These are phyloP conservation scores for Megalonaias nervosa DNA, from an alignment of 1,140 invertebrate genomes.

Conservation along the genomic window DNA sequence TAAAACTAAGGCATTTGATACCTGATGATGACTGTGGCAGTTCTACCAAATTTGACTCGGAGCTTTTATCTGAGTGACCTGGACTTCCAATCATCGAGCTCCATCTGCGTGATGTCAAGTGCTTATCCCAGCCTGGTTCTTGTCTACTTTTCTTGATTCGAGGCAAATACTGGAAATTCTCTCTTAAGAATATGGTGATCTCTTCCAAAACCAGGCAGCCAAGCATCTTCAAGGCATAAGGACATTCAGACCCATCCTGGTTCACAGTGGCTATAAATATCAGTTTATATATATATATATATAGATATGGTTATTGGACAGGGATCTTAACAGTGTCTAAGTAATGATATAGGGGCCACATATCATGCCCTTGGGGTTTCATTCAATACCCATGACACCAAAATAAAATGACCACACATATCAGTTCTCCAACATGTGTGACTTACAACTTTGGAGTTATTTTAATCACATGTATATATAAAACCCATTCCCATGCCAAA, in stretches of 20 bases:
- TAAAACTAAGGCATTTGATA: conserved; percentile 9
- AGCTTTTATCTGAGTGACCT: conserved; percentile 68
- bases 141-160: conserved; percentile 22
- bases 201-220: conserved; percentile 95
- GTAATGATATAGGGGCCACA: too few species aligned
- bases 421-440: too few species aligned
- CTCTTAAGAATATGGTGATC: conserved; percentile 96
- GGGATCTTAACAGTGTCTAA: too few species aligned
- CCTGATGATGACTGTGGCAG: conserved; percentile 57
- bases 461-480: too few species aligned
- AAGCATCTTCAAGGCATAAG: conserved; percentile 91
- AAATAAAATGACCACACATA: too few species aligned
- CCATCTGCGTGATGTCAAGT: conserved; percentile 69
- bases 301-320: too few species aligned
- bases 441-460: too few species aligned
- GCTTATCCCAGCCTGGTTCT: conserved; percentile 67
- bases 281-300: conserved; percentile 7
- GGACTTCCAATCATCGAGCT: conserved; percentile 69
- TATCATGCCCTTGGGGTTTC: too few species aligned
- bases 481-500: too few species aligned
- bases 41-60: conserved; percentile 64
- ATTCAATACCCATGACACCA: too few species aligned
- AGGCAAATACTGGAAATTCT: conserved; percentile 87
- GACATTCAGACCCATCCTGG: conserved; percentile 88
- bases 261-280: conserved; percentile 85